Base-by-base conservation (phyloP, 2,888 invertebrate genomes). In the Adelphocoris suturalis region DNA sequence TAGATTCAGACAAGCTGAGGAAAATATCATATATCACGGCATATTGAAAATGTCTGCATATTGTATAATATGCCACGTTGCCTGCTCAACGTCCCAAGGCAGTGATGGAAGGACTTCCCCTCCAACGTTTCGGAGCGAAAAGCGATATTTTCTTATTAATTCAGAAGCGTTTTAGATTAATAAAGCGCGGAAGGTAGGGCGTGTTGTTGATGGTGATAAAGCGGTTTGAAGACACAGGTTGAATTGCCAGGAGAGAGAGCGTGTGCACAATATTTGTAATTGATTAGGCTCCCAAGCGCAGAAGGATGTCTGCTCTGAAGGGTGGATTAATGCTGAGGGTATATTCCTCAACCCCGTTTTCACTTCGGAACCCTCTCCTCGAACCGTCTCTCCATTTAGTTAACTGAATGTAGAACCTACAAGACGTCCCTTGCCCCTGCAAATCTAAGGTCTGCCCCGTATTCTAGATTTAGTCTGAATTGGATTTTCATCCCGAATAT, bases 401-500 rank as follows among this genome's bases (percentile, higher is more conserved):
- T 52, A 82, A 82, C 82, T 48, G 82, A 82, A 82, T 82, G 82
- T 82, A 52, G 82, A 52, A 78, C 14, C 82, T 27, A 5, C 47
- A 82, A 52, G 82, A 47, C 82, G 47, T 68, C 68, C 19, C 61
- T 61, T 19, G 19, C 68, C 68, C 27, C 11, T 27, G 23, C 11
- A 68, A 27, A 19, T 14, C 55, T 14, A 9, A 7, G 27, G 52
- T 82, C 82, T 27, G 82, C 23, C 11, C 19, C 3, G 55, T 55
- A 75, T 88, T 88, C 55, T 88, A 48, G 88, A 88, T 88, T 88
- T 88, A 78, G 88, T 76, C 88, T 88, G 88, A 88, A 88, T 88
- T 88, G 88, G 68, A 89, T 89, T 89, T 89, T 90, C 89, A 89
- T 89, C 75, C 52, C 47, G 81, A 89, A 89, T 89, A 89, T 89